Percentiles rank a stretch among this genome's conserved stretches.
Evolutionary conservation across 2,888 invertebrate species (phyloP).

Genomic region (Andrena trimmerana): DNA sequence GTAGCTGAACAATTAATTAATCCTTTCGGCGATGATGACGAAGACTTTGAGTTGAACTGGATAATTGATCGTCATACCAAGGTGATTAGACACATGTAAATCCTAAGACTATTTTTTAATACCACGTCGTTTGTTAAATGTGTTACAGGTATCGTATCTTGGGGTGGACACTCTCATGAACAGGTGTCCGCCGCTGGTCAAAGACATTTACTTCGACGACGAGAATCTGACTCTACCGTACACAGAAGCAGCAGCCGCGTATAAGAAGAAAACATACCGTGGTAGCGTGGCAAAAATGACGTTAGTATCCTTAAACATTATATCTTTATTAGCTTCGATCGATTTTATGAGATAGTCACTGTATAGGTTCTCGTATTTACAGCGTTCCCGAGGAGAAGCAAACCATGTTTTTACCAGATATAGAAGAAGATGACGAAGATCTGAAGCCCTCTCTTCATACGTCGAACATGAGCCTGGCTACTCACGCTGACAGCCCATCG

Average conservation of each 20-base stretch:
- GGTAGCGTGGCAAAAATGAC: slow-evolving; percentile 87
- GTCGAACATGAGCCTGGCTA: slow-evolving; percentile 76
- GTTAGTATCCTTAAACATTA: slow-evolving; percentile 81
- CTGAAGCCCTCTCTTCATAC: slow-evolving; percentile 74
- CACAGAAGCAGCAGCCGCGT: slow-evolving; percentile 87
- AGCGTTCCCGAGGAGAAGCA: slow-evolving; percentile 87
- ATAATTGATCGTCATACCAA: slow-evolving; percentile 88
- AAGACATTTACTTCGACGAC: slow-evolving; percentile 86
- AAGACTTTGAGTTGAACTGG: slow-evolving; percentile 88
- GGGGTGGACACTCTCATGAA: slow-evolving; percentile 87
- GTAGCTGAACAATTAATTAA: slow-evolving; percentile 88
- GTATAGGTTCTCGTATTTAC: slow-evolving; percentile 28
- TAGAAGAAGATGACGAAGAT: slow-evolving; percentile 85
- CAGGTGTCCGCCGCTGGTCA: slow-evolving; percentile 86
- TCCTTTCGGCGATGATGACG: slow-evolving; percentile 89
- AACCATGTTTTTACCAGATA: slow-evolving; percentile 86
- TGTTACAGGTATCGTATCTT: slow-evolving; percentile 86
- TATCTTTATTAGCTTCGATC: not conserved
- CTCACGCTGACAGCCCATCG: slow-evolving; percentile 76
- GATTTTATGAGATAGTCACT: not conserved
- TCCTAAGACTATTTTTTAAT: not conserved
- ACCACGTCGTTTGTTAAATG: not conserved
- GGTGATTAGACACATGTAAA: slow-evolving; percentile 77
- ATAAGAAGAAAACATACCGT: slow-evolving; percentile 87
- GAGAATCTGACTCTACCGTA: slow-evolving; percentile 86